These are phyloP conservation scores for Gambelia wislizenii DNA, from an alignment of 2,797 vertebrate genomes.

Conservation along the genomic window DNA sequence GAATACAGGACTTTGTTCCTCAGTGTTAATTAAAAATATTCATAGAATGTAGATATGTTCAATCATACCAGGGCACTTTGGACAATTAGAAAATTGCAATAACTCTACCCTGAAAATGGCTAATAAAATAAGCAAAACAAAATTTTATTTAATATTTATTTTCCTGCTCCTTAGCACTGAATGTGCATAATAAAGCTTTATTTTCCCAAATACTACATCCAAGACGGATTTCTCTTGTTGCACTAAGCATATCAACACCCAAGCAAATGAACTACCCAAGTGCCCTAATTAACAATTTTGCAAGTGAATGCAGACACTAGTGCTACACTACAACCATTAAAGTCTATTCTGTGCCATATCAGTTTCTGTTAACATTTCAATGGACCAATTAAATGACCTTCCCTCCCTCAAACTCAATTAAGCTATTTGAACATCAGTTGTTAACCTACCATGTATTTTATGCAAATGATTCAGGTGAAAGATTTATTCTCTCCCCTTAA, in stretches of 20 bases:
- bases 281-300: constrained; percentile 93
- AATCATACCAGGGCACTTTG: background rate
- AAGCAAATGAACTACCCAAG: constrained; percentile 92
- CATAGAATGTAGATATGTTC: background rate
- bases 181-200: constrained; percentile 55
- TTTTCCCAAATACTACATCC: constrained; percentile 66
- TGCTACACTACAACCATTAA: constrained; percentile 88
- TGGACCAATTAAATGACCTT: constrained; percentile 94
- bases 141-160: constrained; percentile 52
- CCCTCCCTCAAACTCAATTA: constrained; percentile 89
- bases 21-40: constrained; percentile 11
- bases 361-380: constrained; percentile 97
- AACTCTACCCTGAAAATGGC: constrained; percentile 19
- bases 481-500: constrained; percentile 72
- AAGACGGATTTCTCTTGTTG: constrained; percentile 82
- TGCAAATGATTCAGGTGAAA: constrained; percentile 76
- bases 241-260: constrained; percentile 90
- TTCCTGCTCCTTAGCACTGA: constrained; percentile 48
- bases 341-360: constrained; percentile 89
- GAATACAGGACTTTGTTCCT: background rate
- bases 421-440: constrained; percentile 86
- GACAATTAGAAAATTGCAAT: background rate
- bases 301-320: constrained; percentile 96
- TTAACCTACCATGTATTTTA: constrained; percentile 85
- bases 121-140: constrained; percentile 38